Percentiles rank a stretch among this genome's conserved stretches.
Conservation (phyloP, 2,113 vertebrate genomes). For the Chaetodon auriga region DNA sequence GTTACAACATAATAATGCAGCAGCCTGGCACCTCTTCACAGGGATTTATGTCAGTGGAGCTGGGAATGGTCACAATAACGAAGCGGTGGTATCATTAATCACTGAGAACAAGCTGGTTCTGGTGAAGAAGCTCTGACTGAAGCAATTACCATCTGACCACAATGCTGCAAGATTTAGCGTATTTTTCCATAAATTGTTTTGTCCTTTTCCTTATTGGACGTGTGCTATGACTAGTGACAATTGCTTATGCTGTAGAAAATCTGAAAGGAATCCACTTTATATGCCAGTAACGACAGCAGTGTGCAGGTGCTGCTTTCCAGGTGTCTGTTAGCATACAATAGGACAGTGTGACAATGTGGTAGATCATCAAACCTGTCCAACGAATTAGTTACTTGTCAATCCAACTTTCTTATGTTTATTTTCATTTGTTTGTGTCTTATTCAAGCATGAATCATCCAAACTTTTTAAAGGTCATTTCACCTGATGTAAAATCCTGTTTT, state of each 20-base stretch:
- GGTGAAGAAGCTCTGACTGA: conserved; percentile 7
- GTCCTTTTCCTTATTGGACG: background rate
- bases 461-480: background rate
- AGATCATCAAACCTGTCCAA: conserved; percentile 6
- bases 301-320: conserved; percentile 30
- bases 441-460: background rate
- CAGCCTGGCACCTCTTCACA: conserved; percentile 11
- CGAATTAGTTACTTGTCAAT: conserved; percentile 25
- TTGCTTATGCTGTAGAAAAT: background rate
- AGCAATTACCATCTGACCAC: conserved; percentile 6
- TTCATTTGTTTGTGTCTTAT: background rate
- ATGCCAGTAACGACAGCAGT: conserved; percentile 9
- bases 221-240: background rate
- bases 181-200: background rate
- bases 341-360: background rate
- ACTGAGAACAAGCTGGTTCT: conserved; percentile 12
- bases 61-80: conserved; percentile 11
- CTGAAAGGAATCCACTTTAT: background rate
- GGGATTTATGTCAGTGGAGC: conserved; percentile 16
- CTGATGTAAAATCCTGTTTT: background rate
- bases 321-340: background rate
- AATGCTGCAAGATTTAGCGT: background rate
- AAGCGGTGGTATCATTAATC: conserved; percentile 41
- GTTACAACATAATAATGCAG: conserved; percentile 10
- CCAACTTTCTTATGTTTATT: background rate